A percentile compares a stretch with the other conserved stretches of the same genome.
These are phyloP conservation scores for Erythrolamprus reginae DNA, from an alignment of 2,113 vertebrate genomes.

Conservation along the genomic window DNA sequence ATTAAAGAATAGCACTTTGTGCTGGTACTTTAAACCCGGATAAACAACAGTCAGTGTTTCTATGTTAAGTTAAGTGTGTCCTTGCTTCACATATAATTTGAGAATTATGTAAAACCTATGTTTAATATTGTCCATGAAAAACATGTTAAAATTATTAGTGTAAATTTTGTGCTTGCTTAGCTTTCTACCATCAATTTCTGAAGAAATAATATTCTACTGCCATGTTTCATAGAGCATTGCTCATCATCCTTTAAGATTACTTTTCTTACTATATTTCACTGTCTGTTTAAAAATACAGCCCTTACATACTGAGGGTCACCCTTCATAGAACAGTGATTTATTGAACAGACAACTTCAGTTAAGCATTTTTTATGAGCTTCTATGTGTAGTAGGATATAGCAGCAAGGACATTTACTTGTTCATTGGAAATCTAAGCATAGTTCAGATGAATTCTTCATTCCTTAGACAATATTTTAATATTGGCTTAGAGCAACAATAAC, in stretches of 20 bases:
- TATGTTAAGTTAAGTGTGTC: background rate
- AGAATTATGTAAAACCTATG: background rate
- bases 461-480: conserved; percentile 52
- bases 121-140: background rate
- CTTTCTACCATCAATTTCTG: background rate
- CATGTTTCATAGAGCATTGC: background rate
- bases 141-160: background rate
- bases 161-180: background rate
- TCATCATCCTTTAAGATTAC: background rate
- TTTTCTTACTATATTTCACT: background rate
- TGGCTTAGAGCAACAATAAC: conserved; percentile 23
- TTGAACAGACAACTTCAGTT: background rate
- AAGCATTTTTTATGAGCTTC: background rate
- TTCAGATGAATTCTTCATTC: conserved; percentile 50
- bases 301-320: background rate
- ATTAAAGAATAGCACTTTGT: background rate
- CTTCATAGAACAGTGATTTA: background rate
- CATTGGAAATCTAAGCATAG: conserved; percentile 41
- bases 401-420: conserved; percentile 50
- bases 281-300: background rate
- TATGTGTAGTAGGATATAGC: conserved; percentile 12
- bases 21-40: background rate
- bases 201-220: conserved; percentile 11
- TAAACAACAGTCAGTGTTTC: background rate
- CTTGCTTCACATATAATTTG: background rate